Conservation (phyloP, 1,140 invertebrate species). For the Choristoneura fumiferana region DNA sequence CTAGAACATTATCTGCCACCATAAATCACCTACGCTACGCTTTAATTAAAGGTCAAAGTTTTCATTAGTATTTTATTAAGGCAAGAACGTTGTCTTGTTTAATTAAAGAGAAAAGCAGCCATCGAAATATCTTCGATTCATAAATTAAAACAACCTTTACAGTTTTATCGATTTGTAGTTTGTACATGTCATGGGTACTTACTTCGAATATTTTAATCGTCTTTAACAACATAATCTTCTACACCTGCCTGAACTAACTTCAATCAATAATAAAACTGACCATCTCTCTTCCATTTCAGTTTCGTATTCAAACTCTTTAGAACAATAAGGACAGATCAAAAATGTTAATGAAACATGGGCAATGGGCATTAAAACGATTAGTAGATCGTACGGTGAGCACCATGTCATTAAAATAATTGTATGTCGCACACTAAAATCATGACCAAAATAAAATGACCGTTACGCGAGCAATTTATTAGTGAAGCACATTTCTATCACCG, state of each 20-base stretch:
- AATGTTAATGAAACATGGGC: no score
- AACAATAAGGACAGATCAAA: no score
- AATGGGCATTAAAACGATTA: no score
- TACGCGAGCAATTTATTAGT: conserved; percentile 28
- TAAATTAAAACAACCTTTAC: not conserved
- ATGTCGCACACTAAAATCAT: not conserved
- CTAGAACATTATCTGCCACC: conserved; percentile 9
- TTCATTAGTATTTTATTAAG: conserved; percentile 4
- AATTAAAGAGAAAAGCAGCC: not conserved
- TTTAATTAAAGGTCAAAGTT: conserved; percentile 17
- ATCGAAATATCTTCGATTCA: not conserved
- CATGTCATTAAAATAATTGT: not conserved
- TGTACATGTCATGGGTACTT: not conserved
- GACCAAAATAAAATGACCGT: conserved; percentile 23
- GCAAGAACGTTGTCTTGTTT: not conserved
- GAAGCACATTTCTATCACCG: conserved; percentile 43
- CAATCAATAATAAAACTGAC: not conserved
- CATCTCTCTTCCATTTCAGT: not conserved
- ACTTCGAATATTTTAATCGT: not conserved
- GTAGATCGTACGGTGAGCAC: not conserved
- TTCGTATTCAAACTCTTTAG: no score
- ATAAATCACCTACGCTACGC: conserved; percentile 3
- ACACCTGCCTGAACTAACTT: no score
- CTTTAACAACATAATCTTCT: conserved; percentile 10
- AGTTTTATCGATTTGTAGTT: conserved; percentile 4